phyloP scores from a whole-genome alignment of 2,113 vertebrate species.

The Arothron firmamentum region DNA sequence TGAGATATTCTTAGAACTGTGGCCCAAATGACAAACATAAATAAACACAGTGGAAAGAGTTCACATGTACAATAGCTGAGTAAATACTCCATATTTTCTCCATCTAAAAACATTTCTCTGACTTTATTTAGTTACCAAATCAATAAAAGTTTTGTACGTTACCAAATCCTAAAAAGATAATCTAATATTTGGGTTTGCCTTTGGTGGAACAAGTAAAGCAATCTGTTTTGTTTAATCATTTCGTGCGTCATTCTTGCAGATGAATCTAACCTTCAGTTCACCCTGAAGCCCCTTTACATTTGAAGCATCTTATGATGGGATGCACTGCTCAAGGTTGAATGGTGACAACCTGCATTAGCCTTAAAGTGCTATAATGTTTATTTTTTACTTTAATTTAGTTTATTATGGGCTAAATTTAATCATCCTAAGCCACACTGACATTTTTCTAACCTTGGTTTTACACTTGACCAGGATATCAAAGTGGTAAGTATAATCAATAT shows the following conservation, averaged over 20 bases:
- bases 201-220: neutral
- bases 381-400: neutral
- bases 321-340: neutral
- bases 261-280: constrained; percentile 1
- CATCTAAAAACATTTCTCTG: too few relatives aligned
- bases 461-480: neutral
- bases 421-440: neutral
- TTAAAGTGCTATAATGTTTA: neutral
- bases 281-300: neutral
- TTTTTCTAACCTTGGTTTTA: neutral
- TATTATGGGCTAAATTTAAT: too few relatives aligned
- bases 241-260: neutral
- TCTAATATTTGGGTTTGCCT: too few relatives aligned
- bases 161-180: too few relatives aligned
- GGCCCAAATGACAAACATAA: too few relatives aligned
- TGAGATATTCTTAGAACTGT: too few relatives aligned
- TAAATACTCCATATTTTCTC: too few relatives aligned
- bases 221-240: too few relatives aligned
- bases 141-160: too few relatives aligned
- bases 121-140: too few relatives aligned
- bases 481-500: neutral
- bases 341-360: neutral
- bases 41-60: too few relatives aligned
- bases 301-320: constrained; percentile 5
- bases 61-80: too few relatives aligned